A percentile compares a stretch with the other conserved stretches of the same genome.
These are phyloP conservation scores for Brachyalestes nurse DNA, from an alignment of 2,797 vertebrate species.

Conservation along the genomic window DNA sequence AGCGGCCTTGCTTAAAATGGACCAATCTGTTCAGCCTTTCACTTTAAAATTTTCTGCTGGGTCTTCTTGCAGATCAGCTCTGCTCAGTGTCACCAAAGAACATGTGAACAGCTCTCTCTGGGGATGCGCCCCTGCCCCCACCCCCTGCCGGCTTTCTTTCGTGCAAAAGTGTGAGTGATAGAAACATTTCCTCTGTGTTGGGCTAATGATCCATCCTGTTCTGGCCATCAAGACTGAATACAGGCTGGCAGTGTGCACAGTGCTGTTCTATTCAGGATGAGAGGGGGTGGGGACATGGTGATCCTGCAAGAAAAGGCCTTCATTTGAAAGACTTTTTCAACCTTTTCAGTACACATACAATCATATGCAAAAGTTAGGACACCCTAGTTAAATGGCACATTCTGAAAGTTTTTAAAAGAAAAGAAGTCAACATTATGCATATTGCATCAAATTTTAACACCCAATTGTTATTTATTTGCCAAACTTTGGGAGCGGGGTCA, in stretches of 20 bases:
- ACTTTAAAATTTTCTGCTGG: conserved; percentile 71
- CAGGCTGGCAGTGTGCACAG: conserved; percentile 31
- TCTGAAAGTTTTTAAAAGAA: too few relatives aligned
- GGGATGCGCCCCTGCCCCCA: conserved; percentile 20
- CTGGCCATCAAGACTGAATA: conserved; percentile 53
- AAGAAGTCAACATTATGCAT: too few relatives aligned
- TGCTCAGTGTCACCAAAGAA: conserved; percentile 54
- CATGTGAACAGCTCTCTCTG: conserved; percentile 65
- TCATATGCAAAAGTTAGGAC: too few relatives aligned
- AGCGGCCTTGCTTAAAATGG: conserved; percentile 48
- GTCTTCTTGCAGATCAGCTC: conserved; percentile 56
- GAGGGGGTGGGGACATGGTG: conserved; percentile 40
- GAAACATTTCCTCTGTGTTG: conserved; percentile 59
- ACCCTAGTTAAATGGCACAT: too few relatives aligned
- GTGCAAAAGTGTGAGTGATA: conserved; percentile 56
- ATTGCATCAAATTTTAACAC: too few relatives aligned
- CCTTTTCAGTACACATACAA: not conserved
- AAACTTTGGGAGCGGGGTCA: too few relatives aligned
- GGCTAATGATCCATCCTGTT: conserved; percentile 46
- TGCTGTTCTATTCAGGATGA: conserved; percentile 42
- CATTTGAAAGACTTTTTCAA: conserved; percentile 15
- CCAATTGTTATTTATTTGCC: too few relatives aligned
- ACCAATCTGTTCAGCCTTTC: conserved; percentile 62
- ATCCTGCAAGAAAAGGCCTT: conserved; percentile 34
- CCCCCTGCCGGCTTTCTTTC: conserved; percentile 53